These are phyloP conservation scores for Phyllotreta striolata DNA, from an alignment of 2,888 invertebrate species.

Conservation along the genomic window DNA sequence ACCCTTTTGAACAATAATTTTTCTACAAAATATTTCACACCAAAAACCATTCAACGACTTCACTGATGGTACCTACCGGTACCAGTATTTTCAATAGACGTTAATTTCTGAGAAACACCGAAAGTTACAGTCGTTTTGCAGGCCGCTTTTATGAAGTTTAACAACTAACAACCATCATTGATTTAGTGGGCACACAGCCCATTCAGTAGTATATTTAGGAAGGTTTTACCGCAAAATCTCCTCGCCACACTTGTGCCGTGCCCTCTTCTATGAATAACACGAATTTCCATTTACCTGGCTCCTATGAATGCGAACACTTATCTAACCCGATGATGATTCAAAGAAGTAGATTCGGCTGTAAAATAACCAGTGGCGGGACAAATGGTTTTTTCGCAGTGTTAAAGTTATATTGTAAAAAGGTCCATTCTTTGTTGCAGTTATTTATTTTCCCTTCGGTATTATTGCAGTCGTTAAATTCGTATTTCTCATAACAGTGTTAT, in stretches of 20 bases:
- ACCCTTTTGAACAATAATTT: too few species aligned
- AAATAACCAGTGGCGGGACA: conserved; percentile 1
- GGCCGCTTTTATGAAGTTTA: conserved; percentile 5
- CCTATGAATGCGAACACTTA: conserved; percentile 20
- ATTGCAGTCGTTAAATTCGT: too few species aligned
- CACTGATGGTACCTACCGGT: too few species aligned
- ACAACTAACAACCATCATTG: conserved; percentile 22
- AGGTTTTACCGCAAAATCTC: conserved; percentile 27
- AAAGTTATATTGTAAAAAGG: too few species aligned
- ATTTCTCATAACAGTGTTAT: too few species aligned
- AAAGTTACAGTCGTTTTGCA: neutral
- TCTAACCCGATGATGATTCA: conserved; percentile 17
- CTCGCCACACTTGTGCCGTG: conserved; percentile 20
- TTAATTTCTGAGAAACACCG: conserved; percentile 12
- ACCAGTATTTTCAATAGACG: neutral
- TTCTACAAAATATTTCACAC: too few species aligned
- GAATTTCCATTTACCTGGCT: conserved; percentile 26
- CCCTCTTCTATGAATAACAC: conserved; percentile 24
- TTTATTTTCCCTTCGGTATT: too few species aligned
- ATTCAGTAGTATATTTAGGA: conserved; percentile 13
- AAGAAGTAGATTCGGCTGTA: conserved; percentile 10
- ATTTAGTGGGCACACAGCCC: conserved; percentile 17
- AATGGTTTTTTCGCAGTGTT: too few species aligned
- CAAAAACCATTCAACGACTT: too few species aligned
- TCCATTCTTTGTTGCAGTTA: too few species aligned